phyloP scores from a whole-genome alignment of 2,797 vertebrate species.

The Chromobotia macracanthus region DNA sequence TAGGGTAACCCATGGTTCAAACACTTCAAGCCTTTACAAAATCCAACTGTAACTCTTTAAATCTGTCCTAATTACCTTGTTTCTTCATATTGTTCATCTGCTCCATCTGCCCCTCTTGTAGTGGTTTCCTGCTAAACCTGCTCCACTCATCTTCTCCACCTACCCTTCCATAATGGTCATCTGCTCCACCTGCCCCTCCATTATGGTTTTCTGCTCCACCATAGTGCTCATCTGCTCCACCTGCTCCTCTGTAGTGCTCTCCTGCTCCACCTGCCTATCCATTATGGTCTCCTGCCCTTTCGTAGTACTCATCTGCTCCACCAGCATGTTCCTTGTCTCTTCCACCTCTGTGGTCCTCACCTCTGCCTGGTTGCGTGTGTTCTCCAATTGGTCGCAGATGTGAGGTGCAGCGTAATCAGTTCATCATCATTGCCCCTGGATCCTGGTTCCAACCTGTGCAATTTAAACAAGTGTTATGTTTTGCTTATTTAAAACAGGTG shows the following conservation, averaged over 20 bases:
- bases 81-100: background rate
- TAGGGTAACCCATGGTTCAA: slow-evolving; percentile 15
- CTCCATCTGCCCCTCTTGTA: slow-evolving; percentile 11
- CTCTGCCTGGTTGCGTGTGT: background rate
- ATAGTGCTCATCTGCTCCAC: too few species aligned
- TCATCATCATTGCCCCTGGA: slow-evolving; percentile 27
- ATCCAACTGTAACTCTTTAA: slow-evolving; percentile 1
- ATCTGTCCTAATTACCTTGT: slow-evolving; percentile 16
- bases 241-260: background rate
- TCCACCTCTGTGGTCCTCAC: slow-evolving; percentile 1
- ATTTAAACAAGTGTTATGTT: slow-evolving; percentile 11
- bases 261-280: background rate
- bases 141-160: too few species aligned
- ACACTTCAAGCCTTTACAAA: background rate
- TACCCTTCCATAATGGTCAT: background rate
- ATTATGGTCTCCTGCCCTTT: too few species aligned
- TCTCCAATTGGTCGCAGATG: background rate
- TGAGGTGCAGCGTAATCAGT: slow-evolving; percentile 3
- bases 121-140: background rate
- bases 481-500: background rate
- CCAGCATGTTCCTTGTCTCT: too few species aligned
- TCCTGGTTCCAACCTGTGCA: slow-evolving; percentile 24
- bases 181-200: slow-evolving; percentile 4
- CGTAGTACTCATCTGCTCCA: background rate
- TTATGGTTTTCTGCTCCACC: background rate